Evolutionary conservation across 2,113 vertebrate genomes (phyloP).

Genomic region (Litocranius walleri): DNA sequence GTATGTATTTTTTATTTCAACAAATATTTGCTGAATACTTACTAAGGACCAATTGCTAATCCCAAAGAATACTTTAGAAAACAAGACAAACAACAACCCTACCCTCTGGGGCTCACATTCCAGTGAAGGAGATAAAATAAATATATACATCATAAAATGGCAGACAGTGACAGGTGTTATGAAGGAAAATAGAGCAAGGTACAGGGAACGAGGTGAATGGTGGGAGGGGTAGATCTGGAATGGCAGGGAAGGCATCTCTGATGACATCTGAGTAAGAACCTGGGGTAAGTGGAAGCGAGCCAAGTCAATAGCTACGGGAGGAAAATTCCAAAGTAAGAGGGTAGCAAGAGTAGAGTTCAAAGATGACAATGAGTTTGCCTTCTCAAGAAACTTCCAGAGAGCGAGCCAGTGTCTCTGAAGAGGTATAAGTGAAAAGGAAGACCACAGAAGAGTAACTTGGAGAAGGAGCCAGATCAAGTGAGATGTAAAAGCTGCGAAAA

Average conservation of each 20-base stretch:
- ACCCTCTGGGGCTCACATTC: background rate
- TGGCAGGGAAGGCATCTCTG: background rate
- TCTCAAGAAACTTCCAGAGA: background rate
- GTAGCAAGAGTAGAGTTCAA: background rate
- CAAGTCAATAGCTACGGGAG: background rate
- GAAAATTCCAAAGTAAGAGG: background rate
- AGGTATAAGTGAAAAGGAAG: background rate
- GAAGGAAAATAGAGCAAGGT: background rate
- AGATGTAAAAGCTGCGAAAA: background rate
- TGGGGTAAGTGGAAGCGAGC: background rate
- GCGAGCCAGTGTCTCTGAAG: background rate
- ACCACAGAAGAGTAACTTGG: background rate
- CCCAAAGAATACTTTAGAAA: background rate
- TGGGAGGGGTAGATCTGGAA: background rate
- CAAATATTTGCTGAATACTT: background rate
- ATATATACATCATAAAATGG: background rate
- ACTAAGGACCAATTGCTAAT: background rate
- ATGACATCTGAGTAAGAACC: background rate
- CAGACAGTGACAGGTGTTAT: background rate
- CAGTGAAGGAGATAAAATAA: background rate
- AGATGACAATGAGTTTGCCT: background rate
- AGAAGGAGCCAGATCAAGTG: background rate
- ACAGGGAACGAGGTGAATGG: background rate
- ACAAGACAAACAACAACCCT: background rate
- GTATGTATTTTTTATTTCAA: background rate